These are phyloP conservation scores for Mamestra configurata DNA, from an alignment of 1,140 invertebrate species.

Conservation along the genomic window DNA sequence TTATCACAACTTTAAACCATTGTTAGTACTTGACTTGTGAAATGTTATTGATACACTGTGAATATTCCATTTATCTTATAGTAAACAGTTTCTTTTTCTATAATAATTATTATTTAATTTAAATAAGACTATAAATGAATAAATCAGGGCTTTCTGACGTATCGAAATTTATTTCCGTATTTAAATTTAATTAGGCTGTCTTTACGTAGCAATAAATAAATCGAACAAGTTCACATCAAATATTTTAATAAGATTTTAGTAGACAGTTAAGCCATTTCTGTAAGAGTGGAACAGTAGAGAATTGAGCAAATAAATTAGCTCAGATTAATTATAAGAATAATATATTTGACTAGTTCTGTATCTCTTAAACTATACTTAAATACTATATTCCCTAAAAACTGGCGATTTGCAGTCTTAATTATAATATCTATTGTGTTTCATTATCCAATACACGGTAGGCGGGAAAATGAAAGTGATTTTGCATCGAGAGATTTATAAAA, in stretches of 20 bases:
- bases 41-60: conserved; percentile 22
- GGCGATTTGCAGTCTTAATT: conserved; percentile 81
- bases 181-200: conserved; percentile 57
- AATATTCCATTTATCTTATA: conserved; percentile 16
- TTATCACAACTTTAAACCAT: conserved; percentile 73
- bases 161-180: conserved; percentile 33
- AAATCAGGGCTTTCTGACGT: conserved; percentile 41
- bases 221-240: conserved; percentile 22
- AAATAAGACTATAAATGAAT: conserved; percentile 42
- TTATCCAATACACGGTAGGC: conserved; percentile 44
- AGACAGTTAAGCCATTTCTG: conserved; percentile 44
- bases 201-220: conserved; percentile 26
- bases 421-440: conserved; percentile 65
- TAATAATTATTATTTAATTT: conserved; percentile 1
- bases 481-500: conserved; percentile 45
- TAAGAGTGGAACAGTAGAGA: conserved; percentile 56
- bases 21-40: conserved; percentile 45
- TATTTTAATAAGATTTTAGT: conserved; percentile 16
- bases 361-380: conserved; percentile 73
- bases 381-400: conserved; percentile 77
- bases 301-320: conserved; percentile 77
- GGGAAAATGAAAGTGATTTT: conserved; percentile 47
- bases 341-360: conserved; percentile 85
- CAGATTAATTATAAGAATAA: conserved; percentile 66
- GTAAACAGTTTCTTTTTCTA: conserved; percentile 18